Evolutionary conservation across 2,113 vertebrate genomes (phyloP), one percentile per base, ranked within the genome.

Genomic region (Narcine bancroftii): DNA sequence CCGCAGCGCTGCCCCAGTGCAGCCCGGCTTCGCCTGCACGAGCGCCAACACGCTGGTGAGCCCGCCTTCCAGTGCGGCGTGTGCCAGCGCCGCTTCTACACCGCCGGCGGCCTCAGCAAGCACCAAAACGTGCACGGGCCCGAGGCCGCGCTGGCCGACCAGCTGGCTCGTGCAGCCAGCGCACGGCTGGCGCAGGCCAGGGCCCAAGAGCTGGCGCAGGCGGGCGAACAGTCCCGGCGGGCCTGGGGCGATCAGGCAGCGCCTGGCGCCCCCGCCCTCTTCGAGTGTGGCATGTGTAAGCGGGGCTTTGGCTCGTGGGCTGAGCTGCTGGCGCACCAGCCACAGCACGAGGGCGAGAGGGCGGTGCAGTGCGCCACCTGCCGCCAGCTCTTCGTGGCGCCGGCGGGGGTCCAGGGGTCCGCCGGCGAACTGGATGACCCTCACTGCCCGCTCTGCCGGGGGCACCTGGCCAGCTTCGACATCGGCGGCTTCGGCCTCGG

Each of bases 221-320:
- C n/a, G n/a, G n/a, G n/a, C n/a, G n/a, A n/a, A n/a, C n/a, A n/a
- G n/a, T n/a, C n/a, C n/a, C n/a, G n/a, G n/a, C n/a, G n/a, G n/a
- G n/a, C n/a, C n/a, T n/a, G n/a, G n/a, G n/a, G n/a, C n/a, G n/a
- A n/a, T n/a, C n/a, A n/a, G n/a, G n/a, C n/a, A n/a, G n/a, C n/a
- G n/a, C n/a, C 5, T 69, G 66, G 66, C 66, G 13, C 76, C 19
- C 77, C 42, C 24, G 24, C 77, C 19, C 77, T 81, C 21, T 81
- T 81, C 45, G 77, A 81, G 77, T 81, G 77, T 26, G 77, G 77
- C 19, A 81, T 81, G 77, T 81, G 77, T 45, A 81, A 81, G 77
- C 7, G 77, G 24, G 77, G 77, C 77, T 81, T 81, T 7, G 45
- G 21, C 24, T 50, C 45, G 6, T 81, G 77, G 77, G 45, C 45